These are phyloP conservation scores for Lepeophtheirus salmonis DNA, from an alignment of 1,140 invertebrate species.

Conservation along the genomic window DNA sequence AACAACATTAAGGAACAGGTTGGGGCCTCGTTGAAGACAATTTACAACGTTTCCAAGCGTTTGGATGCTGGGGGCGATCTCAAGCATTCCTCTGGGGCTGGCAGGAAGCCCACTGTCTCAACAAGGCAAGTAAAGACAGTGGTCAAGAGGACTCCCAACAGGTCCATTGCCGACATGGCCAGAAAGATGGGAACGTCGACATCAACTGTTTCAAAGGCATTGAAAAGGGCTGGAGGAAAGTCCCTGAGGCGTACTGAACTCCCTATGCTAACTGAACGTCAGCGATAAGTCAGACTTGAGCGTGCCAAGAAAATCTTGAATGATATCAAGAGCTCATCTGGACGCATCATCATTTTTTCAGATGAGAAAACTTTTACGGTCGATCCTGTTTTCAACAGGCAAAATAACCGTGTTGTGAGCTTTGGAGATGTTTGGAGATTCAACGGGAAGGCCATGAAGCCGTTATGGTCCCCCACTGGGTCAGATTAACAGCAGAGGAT, in stretches of 20 bases:
- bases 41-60: background rate
- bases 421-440: background rate
- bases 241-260: background rate
- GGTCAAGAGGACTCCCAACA: background rate
- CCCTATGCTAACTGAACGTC: background rate
- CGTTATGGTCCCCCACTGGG: background rate
- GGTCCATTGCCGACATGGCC: background rate
- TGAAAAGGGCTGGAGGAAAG: background rate
- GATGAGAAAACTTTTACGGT: background rate
- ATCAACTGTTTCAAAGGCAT: background rate
- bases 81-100: background rate
- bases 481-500: background rate
- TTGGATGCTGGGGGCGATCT: background rate
- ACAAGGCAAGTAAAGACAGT: background rate
- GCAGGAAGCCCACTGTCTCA: background rate
- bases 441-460: background rate
- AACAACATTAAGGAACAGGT: background rate
- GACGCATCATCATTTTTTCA: background rate
- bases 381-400: background rate
- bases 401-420: background rate
- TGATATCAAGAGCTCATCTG: background rate
- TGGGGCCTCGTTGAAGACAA: background rate
- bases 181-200: background rate
- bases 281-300: background rate
- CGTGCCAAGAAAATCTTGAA: background rate